Percentiles rank a stretch among this genome's conserved stretches.
Conservation (phyloP, 1,140 invertebrate species). For the Psix sp. region DNA sequence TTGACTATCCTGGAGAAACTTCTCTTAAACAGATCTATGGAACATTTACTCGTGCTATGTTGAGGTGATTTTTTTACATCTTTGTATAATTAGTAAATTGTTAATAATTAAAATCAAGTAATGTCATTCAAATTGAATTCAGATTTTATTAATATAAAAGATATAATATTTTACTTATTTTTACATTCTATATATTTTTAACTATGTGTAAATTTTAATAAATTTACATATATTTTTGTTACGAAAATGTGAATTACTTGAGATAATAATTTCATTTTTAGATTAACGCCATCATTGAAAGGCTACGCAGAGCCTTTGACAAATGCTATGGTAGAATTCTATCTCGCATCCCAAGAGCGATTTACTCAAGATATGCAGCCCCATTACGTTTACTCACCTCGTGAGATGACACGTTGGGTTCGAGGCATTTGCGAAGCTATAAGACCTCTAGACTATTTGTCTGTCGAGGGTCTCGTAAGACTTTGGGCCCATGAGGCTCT, state of each 20-base stretch:
- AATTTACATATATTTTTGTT: too few relatives aligned
- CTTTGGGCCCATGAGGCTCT: slow-evolving; percentile 99
- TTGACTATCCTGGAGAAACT: slow-evolving; percentile 99
- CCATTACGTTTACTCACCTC: slow-evolving; percentile 99
- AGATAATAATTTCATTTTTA: slow-evolving; percentile 30
- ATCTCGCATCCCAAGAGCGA: slow-evolving; percentile 95
- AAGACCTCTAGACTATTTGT: slow-evolving; percentile 92
- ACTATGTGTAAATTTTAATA: too few relatives aligned
- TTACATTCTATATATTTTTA: too few relatives aligned
- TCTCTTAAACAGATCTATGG: slow-evolving; percentile 99
- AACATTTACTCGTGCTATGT: slow-evolving; percentile 98
- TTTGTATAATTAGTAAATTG: background rate
- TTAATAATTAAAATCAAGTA: background rate
- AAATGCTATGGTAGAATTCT: slow-evolving; percentile 99
- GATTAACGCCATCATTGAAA: slow-evolving; percentile 90
- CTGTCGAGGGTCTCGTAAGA: slow-evolving; percentile 95
- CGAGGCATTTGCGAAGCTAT: slow-evolving; percentile 99
- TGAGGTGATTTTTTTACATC: slow-evolving; percentile 69
- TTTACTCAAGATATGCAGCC: slow-evolving; percentile 99
- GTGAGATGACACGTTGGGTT: slow-evolving; percentile 99
- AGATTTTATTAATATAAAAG: slow-evolving; percentile 3
- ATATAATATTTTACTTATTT: too few relatives aligned
- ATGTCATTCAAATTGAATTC: too few relatives aligned
- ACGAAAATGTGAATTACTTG: too few relatives aligned
- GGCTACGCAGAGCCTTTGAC: slow-evolving; percentile 97